These are phyloP conservation scores for Bombus balteatus DNA, from an alignment of 1,140 invertebrate species.

Conservation along the genomic window DNA sequence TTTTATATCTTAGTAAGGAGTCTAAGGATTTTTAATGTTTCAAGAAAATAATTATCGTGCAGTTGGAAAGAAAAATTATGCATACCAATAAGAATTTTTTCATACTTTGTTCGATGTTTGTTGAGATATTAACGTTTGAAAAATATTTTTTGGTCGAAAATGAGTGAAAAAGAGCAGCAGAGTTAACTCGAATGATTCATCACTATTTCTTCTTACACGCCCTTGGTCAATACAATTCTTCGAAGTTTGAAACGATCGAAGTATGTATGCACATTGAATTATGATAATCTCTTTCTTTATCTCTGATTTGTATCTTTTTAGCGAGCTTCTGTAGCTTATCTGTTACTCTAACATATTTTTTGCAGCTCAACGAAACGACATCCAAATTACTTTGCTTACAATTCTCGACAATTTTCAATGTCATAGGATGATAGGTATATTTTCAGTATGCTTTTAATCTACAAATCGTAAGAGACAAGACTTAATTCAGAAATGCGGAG, in stretches of 20 bases:
- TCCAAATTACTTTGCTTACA: no score
- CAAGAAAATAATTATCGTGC: neutral
- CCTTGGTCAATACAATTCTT: neutral
- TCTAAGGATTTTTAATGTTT: neutral
- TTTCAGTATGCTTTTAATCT: no score
- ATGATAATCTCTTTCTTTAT: neutral
- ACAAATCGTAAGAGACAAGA: no score
- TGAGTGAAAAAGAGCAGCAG: no score
- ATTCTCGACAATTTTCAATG: no score
- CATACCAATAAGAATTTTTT: neutral
- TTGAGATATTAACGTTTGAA: neutral
- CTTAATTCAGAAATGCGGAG: no score
- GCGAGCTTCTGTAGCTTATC: no score
- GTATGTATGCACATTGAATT: neutral
- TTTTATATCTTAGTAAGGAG: neutral
- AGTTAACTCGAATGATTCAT: neutral
- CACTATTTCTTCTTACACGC: neutral
- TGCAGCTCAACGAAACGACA: no score
- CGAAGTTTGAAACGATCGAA: neutral
- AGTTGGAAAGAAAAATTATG: no score
- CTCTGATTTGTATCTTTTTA: no score
- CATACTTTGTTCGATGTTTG: neutral
- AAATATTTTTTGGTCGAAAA: neutral
- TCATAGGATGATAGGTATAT: no score
- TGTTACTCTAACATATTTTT: no score